These are phyloP conservation scores for Dryococelus australis DNA, from an alignment of 2,888 invertebrate genomes.

Conservation along the genomic window DNA sequence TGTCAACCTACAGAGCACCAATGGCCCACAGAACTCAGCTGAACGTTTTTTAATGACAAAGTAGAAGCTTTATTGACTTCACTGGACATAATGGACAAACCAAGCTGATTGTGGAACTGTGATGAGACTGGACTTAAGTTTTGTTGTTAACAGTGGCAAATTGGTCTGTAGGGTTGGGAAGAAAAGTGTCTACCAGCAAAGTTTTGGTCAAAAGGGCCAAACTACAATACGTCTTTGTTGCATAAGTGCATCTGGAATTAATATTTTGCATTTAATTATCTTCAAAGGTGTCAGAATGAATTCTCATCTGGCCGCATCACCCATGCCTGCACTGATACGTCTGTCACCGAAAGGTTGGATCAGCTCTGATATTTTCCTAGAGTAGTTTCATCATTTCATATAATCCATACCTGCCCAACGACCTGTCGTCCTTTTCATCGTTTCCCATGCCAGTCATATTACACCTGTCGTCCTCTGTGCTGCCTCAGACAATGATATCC, in stretches of 20 bases:
- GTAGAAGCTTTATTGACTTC: not conserved
- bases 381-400: not conserved
- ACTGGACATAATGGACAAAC: not conserved
- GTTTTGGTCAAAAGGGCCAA: not conserved
- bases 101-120: constrained; percentile 19
- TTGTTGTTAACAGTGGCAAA: not conserved
- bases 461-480: not conserved
- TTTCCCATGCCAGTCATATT: constrained; percentile 13
- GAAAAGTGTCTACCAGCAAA: constrained; percentile 4
- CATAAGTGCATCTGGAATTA: constrained; percentile 22
- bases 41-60: constrained; percentile 2
- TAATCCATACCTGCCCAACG: not conserved
- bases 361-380: not conserved
- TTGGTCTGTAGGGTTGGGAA: not conserved
- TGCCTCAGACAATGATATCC: not conserved
- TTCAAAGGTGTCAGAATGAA: constrained; percentile 19
- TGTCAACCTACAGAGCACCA: constrained; percentile 24
- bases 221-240: not conserved
- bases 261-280: constrained; percentile 4
- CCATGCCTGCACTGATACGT: not conserved
- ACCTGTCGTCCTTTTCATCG: constrained; percentile 3
- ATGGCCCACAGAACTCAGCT: not conserved
- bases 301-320: not conserved
- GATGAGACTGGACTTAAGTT: constrained; percentile 21
- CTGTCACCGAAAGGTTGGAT: constrained; percentile 30